phyloP scores from a whole-genome alignment of 1,140 invertebrate genomes.

The Ruditapes philippinarum region DNA sequence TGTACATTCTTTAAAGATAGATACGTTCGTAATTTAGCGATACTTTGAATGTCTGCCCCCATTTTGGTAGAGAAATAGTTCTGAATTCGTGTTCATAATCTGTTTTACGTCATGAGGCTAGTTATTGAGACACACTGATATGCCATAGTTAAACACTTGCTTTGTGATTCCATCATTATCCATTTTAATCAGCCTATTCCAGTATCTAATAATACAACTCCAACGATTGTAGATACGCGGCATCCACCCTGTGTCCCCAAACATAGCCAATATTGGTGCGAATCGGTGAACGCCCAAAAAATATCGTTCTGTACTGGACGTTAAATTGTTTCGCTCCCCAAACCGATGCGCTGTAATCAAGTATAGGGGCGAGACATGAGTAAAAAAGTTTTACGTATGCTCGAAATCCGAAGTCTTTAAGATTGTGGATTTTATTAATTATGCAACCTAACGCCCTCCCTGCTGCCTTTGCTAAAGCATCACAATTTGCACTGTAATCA shows the following conservation, averaged over 20 bases:
- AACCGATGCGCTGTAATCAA: slow-evolving; percentile 36
- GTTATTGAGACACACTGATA: background rate
- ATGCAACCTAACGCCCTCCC: slow-evolving; percentile 49
- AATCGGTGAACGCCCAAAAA: slow-evolving; percentile 28
- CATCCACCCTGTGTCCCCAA: slow-evolving; percentile 21
- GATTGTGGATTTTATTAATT: slow-evolving; percentile 42
- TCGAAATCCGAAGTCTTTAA: slow-evolving; percentile 58
- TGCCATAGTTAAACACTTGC: slow-evolving; percentile 18
- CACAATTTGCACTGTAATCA: background rate
- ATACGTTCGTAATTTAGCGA: too few relatives aligned
- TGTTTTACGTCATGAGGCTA: slow-evolving; percentile 50
- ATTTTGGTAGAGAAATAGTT: too few relatives aligned
- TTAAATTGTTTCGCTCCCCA: slow-evolving; percentile 39
- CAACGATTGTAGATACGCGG: too few relatives aligned
- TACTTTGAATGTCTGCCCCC: too few relatives aligned
- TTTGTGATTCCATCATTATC: slow-evolving; percentile 13
- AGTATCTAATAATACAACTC: slow-evolving; percentile 24
- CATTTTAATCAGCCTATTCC: slow-evolving; percentile 42
- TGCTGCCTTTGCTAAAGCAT: slow-evolving; percentile 3
- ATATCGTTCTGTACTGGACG: slow-evolving; percentile 42
- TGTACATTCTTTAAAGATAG: too few relatives aligned
- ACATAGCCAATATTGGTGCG: slow-evolving; percentile 5
- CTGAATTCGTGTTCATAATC: background rate
- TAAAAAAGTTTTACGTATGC: slow-evolving; percentile 55
- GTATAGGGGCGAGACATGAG: slow-evolving; percentile 30